Evolutionary conservation across 2,888 invertebrate species (phyloP).

Genomic region (Torymus aiolomorphi): DNA sequence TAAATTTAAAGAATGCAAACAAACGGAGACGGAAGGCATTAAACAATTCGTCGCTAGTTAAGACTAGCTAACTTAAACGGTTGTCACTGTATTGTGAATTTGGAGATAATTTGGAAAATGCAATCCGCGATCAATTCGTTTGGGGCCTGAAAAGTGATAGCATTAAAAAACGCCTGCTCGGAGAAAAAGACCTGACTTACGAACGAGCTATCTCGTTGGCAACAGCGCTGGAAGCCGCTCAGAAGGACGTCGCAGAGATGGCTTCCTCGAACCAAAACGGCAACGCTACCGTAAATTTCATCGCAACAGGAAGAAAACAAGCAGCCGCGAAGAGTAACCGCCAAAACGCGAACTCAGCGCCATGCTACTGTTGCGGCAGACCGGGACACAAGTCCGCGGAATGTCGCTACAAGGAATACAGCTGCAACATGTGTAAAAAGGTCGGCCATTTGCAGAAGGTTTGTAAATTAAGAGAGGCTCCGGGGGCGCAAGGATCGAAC

Average conservation of each 20-base stretch:
- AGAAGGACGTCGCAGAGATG: neutral
- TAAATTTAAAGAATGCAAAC: slow-evolving; percentile 48
- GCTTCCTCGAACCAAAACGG: no score
- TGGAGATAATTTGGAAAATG: slow-evolving; percentile 39
- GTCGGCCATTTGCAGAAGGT: slow-evolving; percentile 14
- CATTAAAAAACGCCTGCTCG: slow-evolving; percentile 9
- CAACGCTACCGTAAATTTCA: no score
- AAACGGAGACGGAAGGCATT: no score
- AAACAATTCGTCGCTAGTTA: slow-evolving; percentile 29
- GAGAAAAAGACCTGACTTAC: slow-evolving; percentile 17
- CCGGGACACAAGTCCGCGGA: neutral
- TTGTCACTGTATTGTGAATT: slow-evolving; percentile 51
- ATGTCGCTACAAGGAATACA: slow-evolving; percentile 6
- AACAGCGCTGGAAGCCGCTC: neutral
- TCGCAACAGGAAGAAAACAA: neutral
- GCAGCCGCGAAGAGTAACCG: no score
- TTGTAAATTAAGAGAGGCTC: no score
- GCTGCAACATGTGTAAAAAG: slow-evolving; percentile 7
- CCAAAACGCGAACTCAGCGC: no score
- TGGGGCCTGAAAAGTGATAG: neutral
- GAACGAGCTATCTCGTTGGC: slow-evolving; percentile 1
- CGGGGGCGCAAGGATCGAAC: no score
- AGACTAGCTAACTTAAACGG: slow-evolving; percentile 46
- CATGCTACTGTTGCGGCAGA: slow-evolving; percentile 25
- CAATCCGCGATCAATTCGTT: slow-evolving; percentile 12